phyloP scores from a whole-genome alignment of 2,113 vertebrate genomes.

The Oostethus manadensis region DNA sequence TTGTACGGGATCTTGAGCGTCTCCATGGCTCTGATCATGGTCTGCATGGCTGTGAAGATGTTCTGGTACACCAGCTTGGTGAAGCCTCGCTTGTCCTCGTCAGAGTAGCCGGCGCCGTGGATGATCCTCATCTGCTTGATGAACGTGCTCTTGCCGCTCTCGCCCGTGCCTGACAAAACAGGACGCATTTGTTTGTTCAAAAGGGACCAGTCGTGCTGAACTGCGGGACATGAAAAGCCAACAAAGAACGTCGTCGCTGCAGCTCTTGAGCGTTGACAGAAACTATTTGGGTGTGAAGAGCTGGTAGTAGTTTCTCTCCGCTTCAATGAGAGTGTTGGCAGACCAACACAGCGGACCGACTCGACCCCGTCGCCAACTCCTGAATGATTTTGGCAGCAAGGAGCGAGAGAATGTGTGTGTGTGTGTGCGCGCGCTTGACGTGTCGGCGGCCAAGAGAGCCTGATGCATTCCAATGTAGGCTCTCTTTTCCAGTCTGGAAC shows the following conservation, averaged over 20 bases:
- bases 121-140: conserved; percentile 79
- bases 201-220: too few relatives aligned
- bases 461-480: conserved; percentile 17
- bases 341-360: conserved; percentile 15
- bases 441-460: conserved; percentile 12
- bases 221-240: too few relatives aligned
- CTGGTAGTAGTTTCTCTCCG: conserved; percentile 23
- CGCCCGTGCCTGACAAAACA: conserved; percentile 69
- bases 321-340: conserved; percentile 45
- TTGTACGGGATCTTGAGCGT: conserved; percentile 95
- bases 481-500: conserved; percentile 8
- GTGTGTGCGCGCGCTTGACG: conserved; percentile 14
- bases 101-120: conserved; percentile 89
- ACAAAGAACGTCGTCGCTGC: neutral
- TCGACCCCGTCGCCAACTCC: conserved; percentile 17
- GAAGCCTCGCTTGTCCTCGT: conserved; percentile 93
- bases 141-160: conserved; percentile 76
- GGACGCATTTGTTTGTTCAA: too few relatives aligned
- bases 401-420: neutral
- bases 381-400: conserved; percentile 18
- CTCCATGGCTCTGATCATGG: conserved; percentile 93
- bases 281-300: conserved; percentile 49
- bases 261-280: conserved; percentile 29
- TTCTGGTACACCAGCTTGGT: conserved; percentile 97
- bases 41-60: conserved; percentile 95